phyloP scores from a whole-genome alignment of 2,888 invertebrate genomes.

The Lasioglossum zephyrum region DNA sequence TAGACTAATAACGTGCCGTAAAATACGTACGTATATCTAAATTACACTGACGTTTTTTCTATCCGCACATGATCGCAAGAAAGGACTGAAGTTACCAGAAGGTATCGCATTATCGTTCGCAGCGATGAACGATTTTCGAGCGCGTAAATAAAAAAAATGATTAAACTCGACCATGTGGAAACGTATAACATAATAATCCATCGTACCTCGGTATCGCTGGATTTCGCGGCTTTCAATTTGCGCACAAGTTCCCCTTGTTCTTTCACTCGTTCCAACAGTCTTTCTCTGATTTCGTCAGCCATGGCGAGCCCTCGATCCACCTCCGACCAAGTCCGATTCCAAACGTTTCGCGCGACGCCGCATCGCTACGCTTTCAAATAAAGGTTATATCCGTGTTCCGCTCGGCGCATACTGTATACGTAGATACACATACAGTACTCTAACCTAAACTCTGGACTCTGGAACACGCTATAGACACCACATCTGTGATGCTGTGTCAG shows the following conservation, averaged over 20 bases:
- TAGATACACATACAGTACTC: not conserved
- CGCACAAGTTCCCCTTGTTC: constrained; percentile 93
- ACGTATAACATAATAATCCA: not conserved
- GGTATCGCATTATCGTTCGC: not conserved
- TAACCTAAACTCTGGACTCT: not conserved
- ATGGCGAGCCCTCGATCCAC: constrained; percentile 56
- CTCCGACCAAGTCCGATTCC: constrained; percentile 20
- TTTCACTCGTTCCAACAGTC: constrained; percentile 87
- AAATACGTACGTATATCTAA: not conserved
- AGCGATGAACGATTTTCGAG: not conserved
- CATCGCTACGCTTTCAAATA: constrained; percentile 35
- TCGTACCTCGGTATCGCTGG: constrained; percentile 90
- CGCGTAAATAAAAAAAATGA: not conserved
- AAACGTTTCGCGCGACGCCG: constrained; percentile 42
- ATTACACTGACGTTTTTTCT: not conserved
- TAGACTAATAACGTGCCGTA: not conserved
- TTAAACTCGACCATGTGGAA: not conserved
- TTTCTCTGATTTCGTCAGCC: constrained; percentile 85
- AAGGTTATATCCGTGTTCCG: constrained; percentile 20
- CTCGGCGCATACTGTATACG: not conserved
- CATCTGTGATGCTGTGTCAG: no score
- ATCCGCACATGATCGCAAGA: not conserved
- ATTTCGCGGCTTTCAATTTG: constrained; percentile 92
- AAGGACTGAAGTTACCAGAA: constrained; percentile 11
- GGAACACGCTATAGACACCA: not conserved